Percentiles rank a stretch among this genome's conserved stretches.
Evolutionary conservation across 2,888 invertebrate genomes (phyloP).

Genomic region (Abrostola triplasia): DNA sequence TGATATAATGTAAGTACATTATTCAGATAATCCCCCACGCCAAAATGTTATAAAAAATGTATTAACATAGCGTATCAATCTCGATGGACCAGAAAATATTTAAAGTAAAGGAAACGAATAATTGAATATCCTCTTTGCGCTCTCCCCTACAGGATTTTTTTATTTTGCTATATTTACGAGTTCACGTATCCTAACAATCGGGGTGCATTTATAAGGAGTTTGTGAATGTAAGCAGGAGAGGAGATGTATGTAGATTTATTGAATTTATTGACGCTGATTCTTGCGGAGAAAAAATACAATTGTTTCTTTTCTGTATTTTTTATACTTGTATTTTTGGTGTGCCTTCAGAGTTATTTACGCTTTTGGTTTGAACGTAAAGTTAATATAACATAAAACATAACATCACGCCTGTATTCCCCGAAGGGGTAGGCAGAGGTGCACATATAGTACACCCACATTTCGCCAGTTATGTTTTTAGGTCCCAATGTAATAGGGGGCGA

Average conservation of each 20-base stretch:
- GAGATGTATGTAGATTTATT: conserved; percentile 32
- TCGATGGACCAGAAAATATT: conserved; percentile 23
- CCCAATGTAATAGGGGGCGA: too few relatives aligned
- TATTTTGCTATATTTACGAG: conserved; percentile 37
- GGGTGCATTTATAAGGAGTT: conserved; percentile 48
- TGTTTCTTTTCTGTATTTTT: neutral
- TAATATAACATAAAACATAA: too few relatives aligned
- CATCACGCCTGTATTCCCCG: too few relatives aligned
- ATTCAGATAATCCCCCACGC: neutral
- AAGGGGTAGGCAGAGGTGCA: too few relatives aligned
- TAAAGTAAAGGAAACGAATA: conserved; percentile 27
- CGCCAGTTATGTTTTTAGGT: too few relatives aligned
- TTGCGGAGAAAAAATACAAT: neutral
- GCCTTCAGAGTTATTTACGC: neutral
- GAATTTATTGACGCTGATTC: conserved; percentile 30
- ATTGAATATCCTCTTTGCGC: conserved; percentile 39
- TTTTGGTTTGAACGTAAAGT: neutral
- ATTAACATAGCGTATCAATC: conserved; percentile 17
- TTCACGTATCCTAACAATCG: conserved; percentile 38
- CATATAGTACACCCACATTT: too few relatives aligned
- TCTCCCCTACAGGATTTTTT: conserved; percentile 16
- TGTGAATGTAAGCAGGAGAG: neutral
- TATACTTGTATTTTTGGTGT: neutral
- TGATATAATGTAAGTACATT: neutral
- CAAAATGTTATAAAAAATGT: conserved; percentile 1